Conservation (phyloP, 2,797 vertebrate genomes). For the Spinus olivaceus region DNA sequence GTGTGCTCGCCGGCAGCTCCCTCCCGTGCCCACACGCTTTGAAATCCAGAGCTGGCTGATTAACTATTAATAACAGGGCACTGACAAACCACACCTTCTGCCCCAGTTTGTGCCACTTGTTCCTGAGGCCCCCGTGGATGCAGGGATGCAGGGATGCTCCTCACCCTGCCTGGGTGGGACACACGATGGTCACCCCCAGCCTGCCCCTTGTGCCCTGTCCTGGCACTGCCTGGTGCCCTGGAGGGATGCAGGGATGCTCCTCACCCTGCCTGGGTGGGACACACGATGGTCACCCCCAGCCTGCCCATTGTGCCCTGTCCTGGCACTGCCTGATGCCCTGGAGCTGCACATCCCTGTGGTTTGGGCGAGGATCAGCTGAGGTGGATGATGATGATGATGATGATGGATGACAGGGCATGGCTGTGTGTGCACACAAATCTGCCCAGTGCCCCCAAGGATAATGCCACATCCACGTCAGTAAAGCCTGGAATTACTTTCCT, state of each 20-base stretch:
- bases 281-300: accelerated
- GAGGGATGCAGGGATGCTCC: accelerated
- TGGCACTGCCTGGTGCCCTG: not conserved
- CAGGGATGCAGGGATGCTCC: accelerated
- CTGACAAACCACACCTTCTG: not conserved
- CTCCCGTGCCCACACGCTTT: not conserved
- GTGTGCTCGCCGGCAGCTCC: not conserved
- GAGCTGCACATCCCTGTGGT: not conserved
- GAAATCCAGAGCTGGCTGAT: not conserved
- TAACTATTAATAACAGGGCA: constrained; percentile 7
- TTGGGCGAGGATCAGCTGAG: not conserved
- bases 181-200: accelerated
- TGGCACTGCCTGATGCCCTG: accelerated
- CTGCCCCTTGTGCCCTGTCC: accelerated
- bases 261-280: not conserved
- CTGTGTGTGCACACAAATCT: not conserved
- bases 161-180: not conserved
- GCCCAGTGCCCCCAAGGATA: not conserved
- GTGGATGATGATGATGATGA: not conserved
- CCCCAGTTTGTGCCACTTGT: not conserved
- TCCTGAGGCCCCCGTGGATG: not conserved
- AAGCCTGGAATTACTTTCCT: not conserved
- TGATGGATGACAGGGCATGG: accelerated
- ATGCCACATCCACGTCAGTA: accelerated
- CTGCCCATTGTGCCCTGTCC: accelerated